These are phyloP conservation scores for Barnardius zonarius DNA, from an alignment of 2,113 vertebrate species.

Conservation along the genomic window DNA sequence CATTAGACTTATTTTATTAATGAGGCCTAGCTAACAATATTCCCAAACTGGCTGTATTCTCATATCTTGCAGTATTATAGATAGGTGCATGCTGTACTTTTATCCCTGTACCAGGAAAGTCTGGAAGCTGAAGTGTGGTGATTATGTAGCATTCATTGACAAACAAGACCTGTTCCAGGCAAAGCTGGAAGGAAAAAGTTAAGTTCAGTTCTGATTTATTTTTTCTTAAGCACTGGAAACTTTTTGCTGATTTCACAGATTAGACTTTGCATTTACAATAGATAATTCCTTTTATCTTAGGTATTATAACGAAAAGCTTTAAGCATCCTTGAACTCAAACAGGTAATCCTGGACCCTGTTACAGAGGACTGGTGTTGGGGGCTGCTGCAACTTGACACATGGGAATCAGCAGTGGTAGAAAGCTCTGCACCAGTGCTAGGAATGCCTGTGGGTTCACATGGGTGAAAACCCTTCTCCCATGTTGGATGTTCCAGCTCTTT, in stretches of 20 bases:
- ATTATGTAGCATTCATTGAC: not conserved
- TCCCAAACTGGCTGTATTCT: constrained; percentile 56
- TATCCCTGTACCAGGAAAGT: not conserved
- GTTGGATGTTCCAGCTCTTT: not conserved
- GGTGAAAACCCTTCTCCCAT: not conserved
- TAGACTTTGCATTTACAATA: not conserved
- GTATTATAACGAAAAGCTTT: not conserved
- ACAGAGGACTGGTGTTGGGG: not conserved
- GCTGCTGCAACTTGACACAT: not conserved
- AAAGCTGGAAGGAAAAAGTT: constrained; percentile 14
- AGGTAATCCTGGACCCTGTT: not conserved
- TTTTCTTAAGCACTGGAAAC: not conserved
- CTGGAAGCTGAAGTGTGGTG: not conserved
- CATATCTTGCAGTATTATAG: constrained; percentile 31
- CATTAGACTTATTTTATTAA: constrained; percentile 79
- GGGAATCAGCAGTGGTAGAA: not conserved
- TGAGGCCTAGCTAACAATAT: constrained; percentile 70
- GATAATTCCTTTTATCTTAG: not conserved
- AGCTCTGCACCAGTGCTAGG: not conserved
- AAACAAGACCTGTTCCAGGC: not conserved
- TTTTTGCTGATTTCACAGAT: constrained; percentile 12
- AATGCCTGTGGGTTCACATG: accelerated
- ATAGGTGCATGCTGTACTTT: not conserved
- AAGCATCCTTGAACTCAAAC: not conserved
- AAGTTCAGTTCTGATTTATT: not conserved